These are phyloP conservation scores for Corythornis madagascariensis DNA, from an alignment of 2,113 vertebrate species.

Conservation along the genomic window DNA sequence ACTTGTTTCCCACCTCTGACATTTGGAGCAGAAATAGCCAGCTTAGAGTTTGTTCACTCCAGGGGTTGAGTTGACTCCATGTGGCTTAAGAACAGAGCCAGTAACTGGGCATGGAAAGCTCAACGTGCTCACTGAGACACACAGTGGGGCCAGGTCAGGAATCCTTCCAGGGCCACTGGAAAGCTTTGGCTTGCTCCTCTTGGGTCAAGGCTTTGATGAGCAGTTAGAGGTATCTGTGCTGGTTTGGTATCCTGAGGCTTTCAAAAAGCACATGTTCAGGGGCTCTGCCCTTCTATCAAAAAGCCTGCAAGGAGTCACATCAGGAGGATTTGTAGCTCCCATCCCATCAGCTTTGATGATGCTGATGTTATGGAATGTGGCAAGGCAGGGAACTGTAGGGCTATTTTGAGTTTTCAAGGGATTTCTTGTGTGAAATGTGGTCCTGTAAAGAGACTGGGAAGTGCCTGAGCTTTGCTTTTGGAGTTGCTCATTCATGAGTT, in stretches of 20 bases:
- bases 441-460: neutral
- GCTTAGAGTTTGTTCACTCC: neutral
- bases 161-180: neutral
- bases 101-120: neutral
- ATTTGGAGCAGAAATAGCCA: neutral
- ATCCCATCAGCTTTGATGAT: neutral
- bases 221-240: neutral
- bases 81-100: neutral
- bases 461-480: fast-evolving
- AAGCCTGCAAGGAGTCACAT: neutral
- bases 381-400: neutral
- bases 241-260: neutral
- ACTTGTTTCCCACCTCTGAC: neutral
- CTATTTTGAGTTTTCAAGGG: constrained; percentile 1
- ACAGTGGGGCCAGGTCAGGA: neutral
- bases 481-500: neutral
- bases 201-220: neutral
- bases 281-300: neutral
- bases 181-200: neutral
- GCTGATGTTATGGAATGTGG: constrained; percentile 8
- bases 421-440: neutral
- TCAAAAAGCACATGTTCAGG: neutral
- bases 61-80: neutral
- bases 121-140: fast-evolving
- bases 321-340: constrained; percentile 23